Evolutionary conservation across 2,797 vertebrate genomes (phyloP).

Genomic region (Phoeniculus purpureus): DNA sequence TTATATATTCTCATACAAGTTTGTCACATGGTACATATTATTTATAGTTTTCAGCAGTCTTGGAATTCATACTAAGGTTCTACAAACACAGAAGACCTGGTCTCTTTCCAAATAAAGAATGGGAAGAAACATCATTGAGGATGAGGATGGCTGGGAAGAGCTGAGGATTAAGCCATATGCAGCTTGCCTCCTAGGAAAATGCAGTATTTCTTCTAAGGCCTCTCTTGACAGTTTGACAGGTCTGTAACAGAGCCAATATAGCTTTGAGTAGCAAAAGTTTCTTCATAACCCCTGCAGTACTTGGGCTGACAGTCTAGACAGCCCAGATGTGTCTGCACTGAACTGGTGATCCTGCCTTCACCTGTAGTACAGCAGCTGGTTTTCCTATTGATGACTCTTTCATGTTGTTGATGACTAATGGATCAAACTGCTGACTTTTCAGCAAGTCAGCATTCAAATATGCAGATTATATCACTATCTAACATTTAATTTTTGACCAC

Average conservation of each 20-base stretch:
- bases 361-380: conserved; percentile 45
- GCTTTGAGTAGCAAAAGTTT: conserved; percentile 32
- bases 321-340: conserved; percentile 1
- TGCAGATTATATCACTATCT: background rate
- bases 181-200: conserved; percentile 36
- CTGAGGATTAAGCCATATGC: conserved; percentile 15
- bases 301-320: conserved; percentile 53
- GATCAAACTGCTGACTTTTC: background rate
- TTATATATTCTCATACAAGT: background rate
- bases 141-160: background rate
- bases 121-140: background rate
- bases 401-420: conserved; percentile 26
- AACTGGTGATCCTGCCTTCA: conserved; percentile 22
- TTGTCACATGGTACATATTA: conserved; percentile 5
- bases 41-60: conserved; percentile 5
- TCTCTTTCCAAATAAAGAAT: background rate
- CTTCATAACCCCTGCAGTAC: conserved; percentile 20
- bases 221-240: conserved; percentile 30
- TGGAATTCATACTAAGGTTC: background rate
- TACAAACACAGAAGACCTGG: conserved; percentile 2
- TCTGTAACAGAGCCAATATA: conserved; percentile 20
- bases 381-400: background rate
- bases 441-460: conserved; percentile 21
- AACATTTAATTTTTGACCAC: background rate
- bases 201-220: background rate